Base-by-base conservation (phyloP, 2,797 vertebrate genomes). In the Eulemur rubriventer region DNA sequence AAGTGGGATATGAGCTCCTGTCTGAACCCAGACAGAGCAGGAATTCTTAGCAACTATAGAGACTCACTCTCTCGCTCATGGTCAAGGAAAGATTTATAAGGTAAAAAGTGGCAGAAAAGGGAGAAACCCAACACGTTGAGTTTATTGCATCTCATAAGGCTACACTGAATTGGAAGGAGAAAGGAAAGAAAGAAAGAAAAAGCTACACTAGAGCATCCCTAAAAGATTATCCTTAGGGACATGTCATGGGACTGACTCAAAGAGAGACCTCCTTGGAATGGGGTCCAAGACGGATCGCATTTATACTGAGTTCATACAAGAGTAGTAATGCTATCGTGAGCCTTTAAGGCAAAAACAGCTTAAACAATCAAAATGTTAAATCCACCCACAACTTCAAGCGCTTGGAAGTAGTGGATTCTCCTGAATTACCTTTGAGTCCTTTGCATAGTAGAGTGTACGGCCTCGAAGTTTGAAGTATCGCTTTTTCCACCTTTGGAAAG, bases 401-500 rank as follows among this genome's bases (percentile, higher is more conserved):
- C 67, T 89, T 65, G 48, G 48, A 48, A n/a, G 7, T 55, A 78
- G 43, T 6, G 14, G 33, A 41, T 50, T 67, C 16, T 48, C n/a
- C 22, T 10, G 8, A 93, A 61, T 98, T 98, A 99, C 99, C 99
- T 99, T 99, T 96, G 99, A 99, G 98, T 99, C 99, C 99, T 99
- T 99, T 98, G 99, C 99, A 95, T 99, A 99, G 98, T 99, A 99
- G 94, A 99, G 99, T 1, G 99, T 99, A 57, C 99, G 98, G 73
- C 99, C 99, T 97, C 99, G 99, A 93, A 99, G 99, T 98, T 99
- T 99, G 98, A 99, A 99, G 98, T 99, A 99, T 93, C 99, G 99
- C 89, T 99, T 99, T 98, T 99, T 99, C 99, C 99, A 99, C 96
- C 99, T 99, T 98, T 99, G 99, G 98, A 99, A 99, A 43, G 99